Evolutionary conservation across 2,797 vertebrate genomes (phyloP).

Genomic region (Lagodon rhomboides): DNA sequence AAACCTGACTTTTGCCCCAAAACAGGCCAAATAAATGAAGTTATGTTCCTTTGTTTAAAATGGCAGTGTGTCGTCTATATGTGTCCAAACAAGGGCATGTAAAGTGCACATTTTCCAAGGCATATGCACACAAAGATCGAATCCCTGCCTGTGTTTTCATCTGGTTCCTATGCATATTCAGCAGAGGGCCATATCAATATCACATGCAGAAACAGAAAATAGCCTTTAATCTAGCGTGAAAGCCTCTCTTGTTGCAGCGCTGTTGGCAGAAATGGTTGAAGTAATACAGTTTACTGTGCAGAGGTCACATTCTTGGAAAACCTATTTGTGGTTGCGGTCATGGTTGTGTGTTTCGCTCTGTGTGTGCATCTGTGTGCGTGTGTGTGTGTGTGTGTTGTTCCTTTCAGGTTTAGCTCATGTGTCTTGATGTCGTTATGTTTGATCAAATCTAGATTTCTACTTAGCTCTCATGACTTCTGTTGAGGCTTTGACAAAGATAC

Average conservation of each 20-base stretch:
- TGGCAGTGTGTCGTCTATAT: background rate
- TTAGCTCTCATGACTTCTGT: slow-evolving; percentile 48
- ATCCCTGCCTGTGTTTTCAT: slow-evolving; percentile 24
- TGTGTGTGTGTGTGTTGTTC: background rate
- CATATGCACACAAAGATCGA: slow-evolving; percentile 7
- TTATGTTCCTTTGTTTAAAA: background rate
- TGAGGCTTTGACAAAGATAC: slow-evolving; percentile 58
- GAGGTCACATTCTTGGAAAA: slow-evolving; percentile 57
- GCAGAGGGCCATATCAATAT: slow-evolving; percentile 44
- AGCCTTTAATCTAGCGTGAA: slow-evolving; percentile 62
- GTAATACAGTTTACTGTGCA: slow-evolving; percentile 39
- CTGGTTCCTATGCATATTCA: slow-evolving; percentile 22
- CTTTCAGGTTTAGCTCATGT: background rate
- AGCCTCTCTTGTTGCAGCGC: slow-evolving; percentile 51
- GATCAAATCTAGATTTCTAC: slow-evolving; percentile 46
- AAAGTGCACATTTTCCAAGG: background rate
- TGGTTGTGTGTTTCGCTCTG: slow-evolving; percentile 21
- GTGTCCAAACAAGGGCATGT: background rate
- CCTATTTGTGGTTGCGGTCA: slow-evolving; percentile 18
- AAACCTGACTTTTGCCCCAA: background rate
- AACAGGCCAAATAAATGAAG: background rate
- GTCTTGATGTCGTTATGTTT: slow-evolving; percentile 24
- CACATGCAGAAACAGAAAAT: slow-evolving; percentile 54
- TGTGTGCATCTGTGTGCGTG: background rate
- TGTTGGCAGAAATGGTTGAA: slow-evolving; percentile 45